Evolutionary conservation across 2,797 vertebrate genomes (phyloP), one percentile per base, ranked within the genome.

Genomic region (Chromis chromis): DNA sequence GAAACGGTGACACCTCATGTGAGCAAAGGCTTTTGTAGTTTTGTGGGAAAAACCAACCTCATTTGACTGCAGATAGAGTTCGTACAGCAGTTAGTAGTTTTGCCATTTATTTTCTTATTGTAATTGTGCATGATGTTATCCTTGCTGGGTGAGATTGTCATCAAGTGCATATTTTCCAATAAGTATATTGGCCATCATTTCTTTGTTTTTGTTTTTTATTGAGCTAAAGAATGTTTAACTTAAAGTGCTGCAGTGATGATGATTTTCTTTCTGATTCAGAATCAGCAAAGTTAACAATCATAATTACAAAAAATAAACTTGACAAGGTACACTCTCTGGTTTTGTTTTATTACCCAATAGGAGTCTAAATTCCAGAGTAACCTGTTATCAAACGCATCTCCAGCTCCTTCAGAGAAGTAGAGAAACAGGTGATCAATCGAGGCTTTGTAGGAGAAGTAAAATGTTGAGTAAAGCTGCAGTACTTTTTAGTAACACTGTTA

Each of bases 41-140:
- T 63, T 61, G 33, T 76, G 44, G 44, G 28, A 25, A 54, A 40
- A 70, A 70, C 52, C 77, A 48, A 65, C 28, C 58, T 76, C 11
- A 62, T 50, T 66, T 76, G n/a, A 66, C 54, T 58, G 44, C 58
- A 61, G 54, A 59, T 27, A 36, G 52, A 54, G 50, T 74, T 57
- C 33, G 65, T 42, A 24, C 49, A 24, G 36, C 68, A 78, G 44
- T 61, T 68, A 9, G 27, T 39, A 63, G 13, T 76, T 16, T 61
- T 46, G 49, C 31, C 49, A 22, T 62, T 70, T 65, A 50, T 69
- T 65, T 49, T 76, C 36, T 58, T 22, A 36, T 10, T 73, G 25
- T 64, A 40, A 57, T 60, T 55, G 49, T 74, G 60, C 65, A 65
- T 60, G 57, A 48, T 46, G 10, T 61, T 60, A 12, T 70, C 21